Percentiles rank a stretch among this genome's conserved stretches.
phyloP scores from a whole-genome alignment of 2,888 invertebrate species.

The Nemotelus pantherinus region DNA sequence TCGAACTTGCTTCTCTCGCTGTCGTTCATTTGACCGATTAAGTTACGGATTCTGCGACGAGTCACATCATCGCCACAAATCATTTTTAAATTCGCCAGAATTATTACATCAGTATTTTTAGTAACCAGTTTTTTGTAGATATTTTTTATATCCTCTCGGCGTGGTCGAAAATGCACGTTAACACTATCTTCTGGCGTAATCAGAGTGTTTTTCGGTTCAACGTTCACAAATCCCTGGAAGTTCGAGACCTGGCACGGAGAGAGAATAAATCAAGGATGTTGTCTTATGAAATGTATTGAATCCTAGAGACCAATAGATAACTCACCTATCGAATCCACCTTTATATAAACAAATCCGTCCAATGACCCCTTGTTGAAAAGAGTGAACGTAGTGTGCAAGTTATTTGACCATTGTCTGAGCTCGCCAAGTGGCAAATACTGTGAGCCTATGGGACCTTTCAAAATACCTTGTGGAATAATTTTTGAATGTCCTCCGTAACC shows the following conservation, averaged over 20 bases:
- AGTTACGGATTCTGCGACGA: slow-evolving; percentile 61
- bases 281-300: background rate
- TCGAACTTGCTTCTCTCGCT: slow-evolving; percentile 57
- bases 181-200: slow-evolving; percentile 63
- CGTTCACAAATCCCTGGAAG: slow-evolving; percentile 59
- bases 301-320: too few species aligned
- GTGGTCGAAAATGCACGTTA: slow-evolving; percentile 65
- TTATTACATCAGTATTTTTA: slow-evolving; percentile 61
- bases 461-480: slow-evolving; percentile 66
- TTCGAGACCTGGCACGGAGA: slow-evolving; percentile 53
- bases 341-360: slow-evolving; percentile 65
- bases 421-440: slow-evolving; percentile 70
- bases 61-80: slow-evolving; percentile 68
- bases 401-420: slow-evolving; percentile 64
- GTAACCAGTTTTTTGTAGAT: slow-evolving; percentile 58
- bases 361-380: slow-evolving; percentile 70
- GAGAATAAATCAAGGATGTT: too few species aligned
- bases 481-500: slow-evolving; percentile 71
- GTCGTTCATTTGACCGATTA: slow-evolving; percentile 56
- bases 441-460: slow-evolving; percentile 69
- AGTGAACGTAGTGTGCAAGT: slow-evolving; percentile 65
- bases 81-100: slow-evolving; percentile 65
- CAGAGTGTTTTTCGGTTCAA: slow-evolving; percentile 65
- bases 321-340: slow-evolving; percentile 55
- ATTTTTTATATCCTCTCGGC: slow-evolving; percentile 65